Conservation (phyloP, 2,797 vertebrate genomes). For the Anolis apletophallus region DNA sequence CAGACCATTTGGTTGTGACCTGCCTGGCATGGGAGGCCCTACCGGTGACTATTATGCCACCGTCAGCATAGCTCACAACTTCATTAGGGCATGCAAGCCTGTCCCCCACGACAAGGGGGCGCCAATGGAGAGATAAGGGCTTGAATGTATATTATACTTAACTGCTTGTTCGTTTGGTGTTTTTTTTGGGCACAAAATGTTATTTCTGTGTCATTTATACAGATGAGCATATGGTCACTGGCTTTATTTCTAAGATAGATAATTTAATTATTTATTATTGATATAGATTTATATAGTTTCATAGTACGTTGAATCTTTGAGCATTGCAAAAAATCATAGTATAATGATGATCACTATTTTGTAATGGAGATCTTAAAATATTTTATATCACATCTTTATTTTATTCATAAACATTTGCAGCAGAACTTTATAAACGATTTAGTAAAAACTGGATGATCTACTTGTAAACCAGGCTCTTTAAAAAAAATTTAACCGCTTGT, state of each 20-base stretch:
- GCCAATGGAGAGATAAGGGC: too few relatives aligned
- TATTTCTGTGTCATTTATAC: not conserved
- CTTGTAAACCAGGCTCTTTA: not conserved
- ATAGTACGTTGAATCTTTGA: not conserved
- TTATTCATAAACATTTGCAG: not conserved
- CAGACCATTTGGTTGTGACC: too few relatives aligned
- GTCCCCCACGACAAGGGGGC: too few relatives aligned
- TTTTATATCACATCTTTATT: not conserved
- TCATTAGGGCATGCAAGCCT: too few relatives aligned
- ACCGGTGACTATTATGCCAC: too few relatives aligned
- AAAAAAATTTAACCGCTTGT: not conserved
- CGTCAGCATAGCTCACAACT: too few relatives aligned
- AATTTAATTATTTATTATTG: too few relatives aligned
- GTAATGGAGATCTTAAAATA: not conserved
- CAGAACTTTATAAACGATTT: not conserved
- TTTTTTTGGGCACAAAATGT: too few relatives aligned
- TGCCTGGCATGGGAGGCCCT: too few relatives aligned
- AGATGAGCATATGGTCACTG: too few relatives aligned
- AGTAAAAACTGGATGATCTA: not conserved
- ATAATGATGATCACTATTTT: not conserved
- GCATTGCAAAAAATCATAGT: not conserved
- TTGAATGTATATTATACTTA: not conserved
- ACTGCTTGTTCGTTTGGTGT: too few relatives aligned
- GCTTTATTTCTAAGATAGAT: not conserved
- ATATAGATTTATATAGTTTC: not conserved